A percentile compares a stretch with the other conserved stretches of the same genome.
Evolutionary conservation across 2,797 vertebrate genomes (phyloP).

Genomic region (Chanos chanos): DNA sequence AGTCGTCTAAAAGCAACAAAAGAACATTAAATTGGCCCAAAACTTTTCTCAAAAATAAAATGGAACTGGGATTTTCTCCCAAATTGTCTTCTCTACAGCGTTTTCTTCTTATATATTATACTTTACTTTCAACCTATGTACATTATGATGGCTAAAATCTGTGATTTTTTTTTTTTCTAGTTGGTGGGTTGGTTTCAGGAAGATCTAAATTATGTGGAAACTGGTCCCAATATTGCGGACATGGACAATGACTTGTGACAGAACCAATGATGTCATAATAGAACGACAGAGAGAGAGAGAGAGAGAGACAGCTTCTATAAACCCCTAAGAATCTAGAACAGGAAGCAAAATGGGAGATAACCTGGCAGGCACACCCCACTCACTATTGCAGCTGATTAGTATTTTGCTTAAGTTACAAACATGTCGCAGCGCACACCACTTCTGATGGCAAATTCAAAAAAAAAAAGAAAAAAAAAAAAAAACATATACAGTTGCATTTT

Average conservation of each 20-base stretch:
- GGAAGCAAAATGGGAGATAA: constrained; percentile 20
- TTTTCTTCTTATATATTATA: constrained; percentile 77
- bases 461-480: constrained; percentile 39
- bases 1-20: constrained; percentile 38
- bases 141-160: constrained; percentile 61
- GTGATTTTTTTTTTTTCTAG: constrained; percentile 37
- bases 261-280: constrained; percentile 37
- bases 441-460: constrained; percentile 56
- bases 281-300: constrained; percentile 20
- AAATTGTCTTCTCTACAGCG: constrained; percentile 53
- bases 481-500: constrained; percentile 21
- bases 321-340: constrained; percentile 30
- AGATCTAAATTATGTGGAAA: constrained; percentile 30
- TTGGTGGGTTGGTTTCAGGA: constrained; percentile 53
- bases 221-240: constrained; percentile 49
- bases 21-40: constrained; percentile 62
- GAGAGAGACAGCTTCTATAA: constrained; percentile 19
- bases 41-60: constrained; percentile 52
- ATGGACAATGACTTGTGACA: constrained; percentile 25
- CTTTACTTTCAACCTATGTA: constrained; percentile 76
- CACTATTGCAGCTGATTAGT: constrained; percentile 14
- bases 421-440: constrained; percentile 58
- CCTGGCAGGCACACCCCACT: neutral
- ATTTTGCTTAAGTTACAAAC: constrained; percentile 50
- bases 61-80: constrained; percentile 21